Evolutionary conservation across 2,888 invertebrate species (phyloP), one percentile per base, ranked within the genome.

Genomic region (Drosophila engyochracea): DNA sequence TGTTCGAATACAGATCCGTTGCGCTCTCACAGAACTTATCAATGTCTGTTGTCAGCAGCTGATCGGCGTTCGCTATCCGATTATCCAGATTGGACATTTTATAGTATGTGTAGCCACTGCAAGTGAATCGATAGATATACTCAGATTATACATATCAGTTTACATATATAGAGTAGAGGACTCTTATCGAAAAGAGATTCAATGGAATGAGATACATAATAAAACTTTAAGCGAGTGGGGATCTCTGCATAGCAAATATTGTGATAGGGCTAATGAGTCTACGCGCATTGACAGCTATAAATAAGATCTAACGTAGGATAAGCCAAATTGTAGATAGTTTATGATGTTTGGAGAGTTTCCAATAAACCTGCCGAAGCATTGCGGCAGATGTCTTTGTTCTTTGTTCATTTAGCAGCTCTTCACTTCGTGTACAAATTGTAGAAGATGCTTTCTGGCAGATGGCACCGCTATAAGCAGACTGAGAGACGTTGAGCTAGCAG

Each of bases 1-100:
- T 96, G 93, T 99, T 99, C 73, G 98, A 98, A 94, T 99, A 99
- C 19, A 99, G 94, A 92, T 99, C 99, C 0, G 98, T 97, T 41
- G 98, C 96, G 66, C 98, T 97, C 84, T 98, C 98, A 93, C 99
- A 99, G 94, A 99, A 99, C 93, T 98, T 98, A 93, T 99, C 99
- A 2, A 99, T 97, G 92, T 99, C 99, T 1, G 97, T 98, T 0
- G 99, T 99, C 66, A 99, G 94, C 57, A 99, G 94, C 93, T 99
- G 99, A 93, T 99, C 99, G 1, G 98, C 97, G 94, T 99, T 99
- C 16, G 98, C 95, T 94, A 99, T 98, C 91, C 99, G 95, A 91
- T 97, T 98, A 94, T 99, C 99, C 86, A 99, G 94, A 94, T 99
- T 99, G 73, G 97, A 96, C 95, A 99, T 98, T 94, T 98, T 97